Conservation (phyloP, 2,888 invertebrate species). For the Volucella inflata region DNA sequence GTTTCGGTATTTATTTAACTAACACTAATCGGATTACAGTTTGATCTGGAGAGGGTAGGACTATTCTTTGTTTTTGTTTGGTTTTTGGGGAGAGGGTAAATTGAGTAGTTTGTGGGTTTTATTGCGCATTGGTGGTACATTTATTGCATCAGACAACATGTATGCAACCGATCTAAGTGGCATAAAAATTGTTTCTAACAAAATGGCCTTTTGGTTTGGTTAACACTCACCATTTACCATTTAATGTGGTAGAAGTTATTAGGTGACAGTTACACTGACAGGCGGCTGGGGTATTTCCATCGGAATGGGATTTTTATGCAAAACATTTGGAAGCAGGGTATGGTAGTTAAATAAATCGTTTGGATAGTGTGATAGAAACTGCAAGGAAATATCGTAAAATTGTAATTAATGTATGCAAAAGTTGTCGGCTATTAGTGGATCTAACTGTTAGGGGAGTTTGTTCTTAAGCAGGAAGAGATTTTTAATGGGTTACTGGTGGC, state of each 20-base stretch:
- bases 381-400: slow-evolving; percentile 18
- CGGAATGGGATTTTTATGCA: slow-evolving; percentile 40
- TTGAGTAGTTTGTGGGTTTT: slow-evolving; percentile 59
- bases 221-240: background rate
- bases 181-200: slow-evolving; percentile 33
- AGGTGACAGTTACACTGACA: slow-evolving; percentile 34
- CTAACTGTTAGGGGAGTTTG: background rate
- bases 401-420: slow-evolving; percentile 28
- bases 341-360: background rate
- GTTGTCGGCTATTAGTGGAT: background rate
- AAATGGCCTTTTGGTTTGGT: slow-evolving; percentile 17
- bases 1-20: slow-evolving; percentile 49
- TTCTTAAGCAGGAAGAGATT: background rate
- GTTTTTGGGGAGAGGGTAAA: slow-evolving; percentile 51
- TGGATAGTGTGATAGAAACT: background rate
- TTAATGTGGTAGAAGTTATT: slow-evolving; percentile 37
- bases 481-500: too few relatives aligned
- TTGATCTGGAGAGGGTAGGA: too few relatives aligned
- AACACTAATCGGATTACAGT: slow-evolving; percentile 56
- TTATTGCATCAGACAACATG: background rate
- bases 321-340: background rate
- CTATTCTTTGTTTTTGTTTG: slow-evolving; percentile 4
- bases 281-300: slow-evolving; percentile 36
- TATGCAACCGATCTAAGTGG: slow-evolving; percentile 4
- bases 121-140: slow-evolving; percentile 17